Evolutionary conservation across 2,888 invertebrate species (phyloP).

Genomic region (Pegoplata infirma): DNA sequence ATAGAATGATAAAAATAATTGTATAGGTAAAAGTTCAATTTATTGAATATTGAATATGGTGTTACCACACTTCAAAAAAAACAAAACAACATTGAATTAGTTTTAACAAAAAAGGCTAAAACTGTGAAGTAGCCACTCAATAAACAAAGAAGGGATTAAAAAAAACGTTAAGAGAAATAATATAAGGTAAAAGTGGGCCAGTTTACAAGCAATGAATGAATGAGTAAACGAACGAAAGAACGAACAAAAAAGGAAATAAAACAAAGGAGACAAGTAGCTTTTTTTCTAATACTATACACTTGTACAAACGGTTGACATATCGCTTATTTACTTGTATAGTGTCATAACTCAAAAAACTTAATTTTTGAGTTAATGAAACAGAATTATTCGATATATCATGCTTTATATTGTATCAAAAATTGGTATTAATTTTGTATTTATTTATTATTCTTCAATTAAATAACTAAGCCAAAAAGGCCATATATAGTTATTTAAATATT

Average conservation of each 20-base stretch:
- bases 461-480: too few relatives aligned
- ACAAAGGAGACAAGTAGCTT: conserved; percentile 7
- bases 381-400: too few relatives aligned
- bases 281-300: conserved; percentile 5
- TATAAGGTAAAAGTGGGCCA: conserved; percentile 30
- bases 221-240: too few relatives aligned
- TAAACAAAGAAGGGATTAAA: neutral
- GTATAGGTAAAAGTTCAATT: conserved; percentile 3
- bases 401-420: too few relatives aligned
- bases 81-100: conserved; percentile 24
- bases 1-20: conserved; percentile 1
- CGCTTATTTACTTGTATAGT: too few relatives aligned
- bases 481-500: too few relatives aligned
- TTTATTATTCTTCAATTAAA: too few relatives aligned
- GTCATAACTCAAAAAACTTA: too few relatives aligned
- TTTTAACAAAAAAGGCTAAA: conserved; percentile 12
- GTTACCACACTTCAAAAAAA: conserved; percentile 17
- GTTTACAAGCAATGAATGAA: conserved; percentile 54
- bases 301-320: too few relatives aligned
- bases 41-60: neutral
- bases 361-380: too few relatives aligned
- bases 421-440: too few relatives aligned
- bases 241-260: conserved; percentile 16
- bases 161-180: neutral
- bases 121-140: conserved; percentile 7